Conservation (phyloP, 2,113 vertebrate species). For the Zosterops japonicus region DNA sequence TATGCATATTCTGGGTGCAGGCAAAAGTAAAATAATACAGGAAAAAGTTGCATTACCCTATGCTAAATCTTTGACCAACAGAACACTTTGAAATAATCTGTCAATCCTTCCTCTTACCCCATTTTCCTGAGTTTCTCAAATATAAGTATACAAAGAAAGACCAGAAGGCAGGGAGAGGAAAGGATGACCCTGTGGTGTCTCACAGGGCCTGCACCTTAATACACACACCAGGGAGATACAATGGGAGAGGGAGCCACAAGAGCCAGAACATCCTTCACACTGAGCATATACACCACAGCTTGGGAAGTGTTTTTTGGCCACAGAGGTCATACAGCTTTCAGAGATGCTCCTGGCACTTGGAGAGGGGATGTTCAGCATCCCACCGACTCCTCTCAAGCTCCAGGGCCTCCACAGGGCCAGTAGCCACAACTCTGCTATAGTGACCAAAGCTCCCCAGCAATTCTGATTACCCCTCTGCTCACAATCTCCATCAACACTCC, state of each 20-base stretch:
- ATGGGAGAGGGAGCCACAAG: background rate
- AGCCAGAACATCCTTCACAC: background rate
- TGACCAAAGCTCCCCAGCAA: background rate
- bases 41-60: background rate
- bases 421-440: background rate
- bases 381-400: fast-evolving
- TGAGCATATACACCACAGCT: background rate
- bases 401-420: background rate
- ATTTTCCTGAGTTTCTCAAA: background rate
- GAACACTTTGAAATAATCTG: background rate
- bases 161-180: background rate
- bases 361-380: background rate
- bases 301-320: background rate
- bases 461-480: background rate
- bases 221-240: too few species aligned
- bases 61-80: background rate
- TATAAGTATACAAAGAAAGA: background rate
- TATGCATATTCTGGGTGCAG: background rate
- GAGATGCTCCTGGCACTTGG: background rate
- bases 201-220: background rate
- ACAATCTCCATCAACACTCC: background rate
- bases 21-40: background rate
- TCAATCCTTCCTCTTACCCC: background rate
- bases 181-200: background rate
- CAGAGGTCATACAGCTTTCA: background rate